Percentiles rank a stretch among this genome's conserved stretches.
phyloP scores from a whole-genome alignment of 2,113 vertebrate species.

The Colius striatus region DNA sequence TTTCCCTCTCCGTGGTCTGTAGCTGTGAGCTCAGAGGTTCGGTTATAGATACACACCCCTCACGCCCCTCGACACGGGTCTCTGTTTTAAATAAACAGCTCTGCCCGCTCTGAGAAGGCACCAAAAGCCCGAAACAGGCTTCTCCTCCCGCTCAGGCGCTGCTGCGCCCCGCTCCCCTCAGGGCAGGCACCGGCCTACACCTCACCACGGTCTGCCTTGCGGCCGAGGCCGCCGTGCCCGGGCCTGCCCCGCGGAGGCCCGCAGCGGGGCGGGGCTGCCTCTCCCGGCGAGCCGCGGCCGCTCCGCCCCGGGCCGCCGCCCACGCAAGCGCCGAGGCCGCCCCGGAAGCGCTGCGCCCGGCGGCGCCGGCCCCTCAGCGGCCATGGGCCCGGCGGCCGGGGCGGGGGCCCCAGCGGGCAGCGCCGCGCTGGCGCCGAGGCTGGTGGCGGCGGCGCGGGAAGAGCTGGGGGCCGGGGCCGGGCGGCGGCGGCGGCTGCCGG shows the following conservation, averaged over 20 bases:
- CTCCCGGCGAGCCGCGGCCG: not conserved
- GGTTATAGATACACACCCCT: too few relatives aligned
- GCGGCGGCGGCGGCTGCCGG: not conserved
- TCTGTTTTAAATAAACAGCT: not conserved
- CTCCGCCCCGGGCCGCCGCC: not conserved
- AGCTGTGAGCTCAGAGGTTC: not conserved
- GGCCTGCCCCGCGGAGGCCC: too few relatives aligned
- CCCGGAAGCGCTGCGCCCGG: not conserved
- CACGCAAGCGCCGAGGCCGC: not conserved
- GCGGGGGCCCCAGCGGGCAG: not conserved
- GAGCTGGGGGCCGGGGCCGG: slow-evolving; percentile 67
- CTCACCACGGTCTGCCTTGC: too few relatives aligned
- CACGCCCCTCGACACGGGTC: too few relatives aligned
- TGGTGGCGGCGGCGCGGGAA: slow-evolving; percentile 78
- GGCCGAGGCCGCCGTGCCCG: too few relatives aligned
- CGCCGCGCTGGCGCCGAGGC: not conserved
- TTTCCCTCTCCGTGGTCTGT: not conserved
- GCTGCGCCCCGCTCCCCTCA: too few relatives aligned
- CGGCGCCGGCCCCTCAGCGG: accelerated
- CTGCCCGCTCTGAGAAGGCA: accelerated
- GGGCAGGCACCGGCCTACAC: too few relatives aligned
- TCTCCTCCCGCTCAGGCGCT: too few relatives aligned
- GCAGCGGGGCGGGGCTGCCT: not conserved
- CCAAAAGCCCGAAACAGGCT: not conserved
- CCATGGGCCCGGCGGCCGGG: not conserved